Conservation (phyloP, 1,140 invertebrate genomes). For the Lordiphosa clarofinis region DNA sequence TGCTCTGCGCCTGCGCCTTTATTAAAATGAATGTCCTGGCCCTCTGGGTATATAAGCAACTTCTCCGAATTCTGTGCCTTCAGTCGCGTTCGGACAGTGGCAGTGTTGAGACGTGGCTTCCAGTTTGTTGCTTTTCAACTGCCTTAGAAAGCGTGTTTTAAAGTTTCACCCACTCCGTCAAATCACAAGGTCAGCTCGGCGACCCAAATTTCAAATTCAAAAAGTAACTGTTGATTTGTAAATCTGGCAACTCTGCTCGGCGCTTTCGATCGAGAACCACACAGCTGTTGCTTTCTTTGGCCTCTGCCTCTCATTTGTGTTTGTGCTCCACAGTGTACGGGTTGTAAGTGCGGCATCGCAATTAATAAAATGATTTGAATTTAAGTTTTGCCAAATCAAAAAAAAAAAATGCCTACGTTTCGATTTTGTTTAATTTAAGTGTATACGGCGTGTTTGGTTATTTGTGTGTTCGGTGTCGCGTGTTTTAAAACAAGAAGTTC, state of each 20-base stretch:
- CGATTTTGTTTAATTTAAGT: conserved; percentile 10
- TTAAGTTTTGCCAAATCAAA: conserved; percentile 8
- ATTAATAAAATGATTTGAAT: conserved; percentile 1
- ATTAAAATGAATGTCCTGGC: conserved; percentile 7
- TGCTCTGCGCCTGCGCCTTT: conserved; percentile 55
- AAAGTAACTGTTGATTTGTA: conserved; percentile 29
- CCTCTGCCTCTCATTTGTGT: conserved; percentile 33
- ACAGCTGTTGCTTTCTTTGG: no score
- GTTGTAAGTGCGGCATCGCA: conserved; percentile 15
- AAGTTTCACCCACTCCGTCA: conserved; percentile 31
- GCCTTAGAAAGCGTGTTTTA: conserved; percentile 57
- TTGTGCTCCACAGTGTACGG: conserved; percentile 56
- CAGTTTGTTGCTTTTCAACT: conserved; percentile 23
- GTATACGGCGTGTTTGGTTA: not conserved
- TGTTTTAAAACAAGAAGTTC: not conserved
- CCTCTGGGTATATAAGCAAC: conserved; percentile 43
- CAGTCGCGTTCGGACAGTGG: conserved; percentile 63
- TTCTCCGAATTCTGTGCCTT: conserved; percentile 38
- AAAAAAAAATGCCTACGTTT: conserved; percentile 9
- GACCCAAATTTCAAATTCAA: conserved; percentile 18
- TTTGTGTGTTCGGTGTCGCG: conserved; percentile 10
- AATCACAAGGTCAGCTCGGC: conserved; percentile 48
- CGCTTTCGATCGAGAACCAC: conserved; percentile 2
- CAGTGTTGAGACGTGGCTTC: conserved; percentile 38
- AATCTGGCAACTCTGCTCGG: conserved; percentile 20